Base-by-base conservation (phyloP, 2,888 invertebrate species). In the Leptopilina drosophilae region DNA sequence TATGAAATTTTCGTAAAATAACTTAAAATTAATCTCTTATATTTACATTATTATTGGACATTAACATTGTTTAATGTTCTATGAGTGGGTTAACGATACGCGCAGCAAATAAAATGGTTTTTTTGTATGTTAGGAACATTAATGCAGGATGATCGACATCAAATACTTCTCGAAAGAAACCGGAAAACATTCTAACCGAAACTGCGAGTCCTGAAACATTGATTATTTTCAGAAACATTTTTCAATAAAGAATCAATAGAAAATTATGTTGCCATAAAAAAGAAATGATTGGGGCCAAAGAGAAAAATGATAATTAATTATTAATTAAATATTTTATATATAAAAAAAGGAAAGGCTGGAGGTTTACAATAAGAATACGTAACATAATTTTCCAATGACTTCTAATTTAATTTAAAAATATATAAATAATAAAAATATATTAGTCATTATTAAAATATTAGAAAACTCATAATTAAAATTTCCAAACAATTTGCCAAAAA, bases 61-160 rank as follows among this genome's bases (percentile, higher is more conserved):
- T 49, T 49, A 67, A 67, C 11, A 11, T 14, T 20, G 49, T 49
- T 49, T 49, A 49, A 49, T 49, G 9, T 49, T 49, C 49, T 49
- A 49, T 42, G 8, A 33, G 11, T 8, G 67, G 49, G 46, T 69
- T 46, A 5, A 20, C 6, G 49, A 69, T 11, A 46, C 14, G 67
- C 1, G 49, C 67, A 49, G 67, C 14, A 49, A 69, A 69, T 49
- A 69, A 12, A 69, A 15, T 46, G 3, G 67, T 26, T 12, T 53
- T 26, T 69, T 20, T 49, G 6, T 53, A 9, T 7, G 9, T 69
- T 5, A 69, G 49, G 46, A 69, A 69, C 49, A 69, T 26, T 53
- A 69, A 53, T 49, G 67, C 67, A 26, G 67, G 49, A 46, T 49
- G 67, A 20, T 69, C 49, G 12, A 69, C 67, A 14, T 69, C 67